Evolutionary conservation across 2,888 invertebrate genomes (phyloP).

Genomic region (Sipha maydis): DNA sequence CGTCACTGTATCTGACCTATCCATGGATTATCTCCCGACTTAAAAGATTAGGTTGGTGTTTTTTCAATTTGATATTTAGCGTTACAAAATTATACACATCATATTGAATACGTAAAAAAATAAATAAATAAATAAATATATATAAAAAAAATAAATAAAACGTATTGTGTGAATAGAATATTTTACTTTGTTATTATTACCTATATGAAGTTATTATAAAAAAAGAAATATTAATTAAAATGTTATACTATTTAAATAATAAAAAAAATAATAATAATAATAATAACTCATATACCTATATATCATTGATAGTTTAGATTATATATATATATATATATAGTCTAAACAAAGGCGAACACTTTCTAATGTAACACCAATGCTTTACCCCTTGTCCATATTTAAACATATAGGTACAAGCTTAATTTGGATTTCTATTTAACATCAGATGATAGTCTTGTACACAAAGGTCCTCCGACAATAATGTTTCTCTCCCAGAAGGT

Average conservation of each 20-base stretch:
- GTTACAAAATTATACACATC: not conserved
- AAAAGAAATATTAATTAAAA: too few species aligned
- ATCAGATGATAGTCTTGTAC: constrained; percentile 24
- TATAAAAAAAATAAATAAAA: not conserved
- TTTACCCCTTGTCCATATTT: constrained; percentile 32
- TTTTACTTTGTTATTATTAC: too few species aligned
- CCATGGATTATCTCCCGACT: too few species aligned
- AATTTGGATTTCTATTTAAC: constrained; percentile 58
- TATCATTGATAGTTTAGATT: constrained; percentile 15
- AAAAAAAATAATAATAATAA: too few species aligned
- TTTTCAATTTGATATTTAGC: not conserved
- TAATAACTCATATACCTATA: not conserved
- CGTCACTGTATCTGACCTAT: too few species aligned
- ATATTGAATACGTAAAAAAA: not conserved
- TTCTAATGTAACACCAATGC: constrained; percentile 37
- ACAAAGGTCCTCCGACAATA: constrained; percentile 49
- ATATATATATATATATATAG: not conserved
- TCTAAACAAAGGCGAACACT: constrained; percentile 44
- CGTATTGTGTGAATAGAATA: not conserved
- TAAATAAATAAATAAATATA: too few species aligned
- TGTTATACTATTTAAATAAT: too few species aligned
- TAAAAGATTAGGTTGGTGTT: too few species aligned
- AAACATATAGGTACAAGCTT: not conserved
- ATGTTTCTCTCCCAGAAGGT: constrained; percentile 61
- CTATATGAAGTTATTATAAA: too few species aligned